phyloP scores from a whole-genome alignment of 2,113 vertebrate species.

The Ophthalmolycus amberensis region DNA sequence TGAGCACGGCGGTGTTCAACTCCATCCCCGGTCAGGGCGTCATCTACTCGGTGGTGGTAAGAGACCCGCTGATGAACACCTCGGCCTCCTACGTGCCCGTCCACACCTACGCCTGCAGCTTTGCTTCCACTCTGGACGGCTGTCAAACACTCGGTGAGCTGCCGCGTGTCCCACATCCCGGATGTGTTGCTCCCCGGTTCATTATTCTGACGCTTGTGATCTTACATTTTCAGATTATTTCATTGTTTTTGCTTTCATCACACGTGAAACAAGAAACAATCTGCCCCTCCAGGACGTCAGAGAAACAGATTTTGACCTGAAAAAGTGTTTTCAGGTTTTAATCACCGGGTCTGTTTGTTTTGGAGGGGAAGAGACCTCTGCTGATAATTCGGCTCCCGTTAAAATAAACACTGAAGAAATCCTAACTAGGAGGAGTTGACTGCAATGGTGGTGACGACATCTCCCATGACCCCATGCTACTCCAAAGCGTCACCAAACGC shows the following conservation, averaged over 20 bases:
- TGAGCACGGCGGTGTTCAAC: conserved; percentile 84
- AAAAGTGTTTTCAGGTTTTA: no score
- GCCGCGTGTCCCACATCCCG: neutral
- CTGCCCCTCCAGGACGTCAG: no score
- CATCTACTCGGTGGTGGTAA: conserved; percentile 92
- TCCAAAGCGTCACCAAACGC: neutral
- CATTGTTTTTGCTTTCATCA: neutral
- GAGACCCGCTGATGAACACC: conserved; percentile 89
- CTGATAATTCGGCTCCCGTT: no score
- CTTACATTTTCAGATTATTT: neutral
- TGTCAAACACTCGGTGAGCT: conserved; percentile 88
- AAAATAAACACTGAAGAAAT: neutral
- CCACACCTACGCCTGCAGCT: conserved; percentile 94
- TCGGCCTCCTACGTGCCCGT: conserved; percentile 91
- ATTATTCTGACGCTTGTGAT: neutral
- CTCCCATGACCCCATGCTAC: neutral
- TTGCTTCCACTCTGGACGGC: conserved; percentile 80
- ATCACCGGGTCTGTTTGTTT: no score
- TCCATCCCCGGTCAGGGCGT: conserved; percentile 92
- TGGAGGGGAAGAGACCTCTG: no score
- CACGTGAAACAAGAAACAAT: neutral
- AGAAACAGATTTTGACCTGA: no score
- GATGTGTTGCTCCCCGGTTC: neutral
- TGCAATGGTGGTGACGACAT: neutral
- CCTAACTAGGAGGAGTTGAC: no score